A percentile compares a stretch with the other conserved stretches of the same genome.
phyloP scores from a whole-genome alignment of 2,113 vertebrate genomes.

The Spilogale gracilis region DNA sequence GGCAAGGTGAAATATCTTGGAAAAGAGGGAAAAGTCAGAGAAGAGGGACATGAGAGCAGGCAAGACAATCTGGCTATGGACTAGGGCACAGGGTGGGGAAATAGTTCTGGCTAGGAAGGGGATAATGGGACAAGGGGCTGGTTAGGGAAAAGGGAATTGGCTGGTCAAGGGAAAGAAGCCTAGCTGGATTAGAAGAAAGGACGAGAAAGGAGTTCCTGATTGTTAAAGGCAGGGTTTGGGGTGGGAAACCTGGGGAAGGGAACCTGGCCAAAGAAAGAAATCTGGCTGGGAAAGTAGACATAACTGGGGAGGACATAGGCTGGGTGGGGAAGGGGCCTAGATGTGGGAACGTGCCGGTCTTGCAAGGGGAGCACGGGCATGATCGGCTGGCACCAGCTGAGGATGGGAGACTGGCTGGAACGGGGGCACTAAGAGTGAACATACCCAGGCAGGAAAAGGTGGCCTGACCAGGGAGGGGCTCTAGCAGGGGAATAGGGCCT shows the following conservation, averaged over 20 bases:
- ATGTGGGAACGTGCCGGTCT: neutral
- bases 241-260: neutral
- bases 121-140: neutral
- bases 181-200: neutral
- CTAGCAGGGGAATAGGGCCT: neutral
- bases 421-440: neutral
- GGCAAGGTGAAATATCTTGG: neutral
- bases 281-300: neutral
- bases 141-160: neutral
- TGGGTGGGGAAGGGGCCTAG: neutral
- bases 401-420: neutral
- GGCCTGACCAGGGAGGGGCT: neutral
- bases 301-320: neutral
- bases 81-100: neutral
- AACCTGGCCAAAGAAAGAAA: neutral
- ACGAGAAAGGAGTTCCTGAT: neutral
- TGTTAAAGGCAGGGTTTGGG: neutral
- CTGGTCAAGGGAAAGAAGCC: neutral
- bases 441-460: neutral
- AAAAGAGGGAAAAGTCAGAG: neutral
- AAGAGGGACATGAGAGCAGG: neutral
- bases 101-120: neutral
- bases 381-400: neutral
- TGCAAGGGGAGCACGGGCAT: neutral
- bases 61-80: neutral